Evolutionary conservation across 2,797 vertebrate genomes (phyloP).

Genomic region (Pachyuromys duprasi): DNA sequence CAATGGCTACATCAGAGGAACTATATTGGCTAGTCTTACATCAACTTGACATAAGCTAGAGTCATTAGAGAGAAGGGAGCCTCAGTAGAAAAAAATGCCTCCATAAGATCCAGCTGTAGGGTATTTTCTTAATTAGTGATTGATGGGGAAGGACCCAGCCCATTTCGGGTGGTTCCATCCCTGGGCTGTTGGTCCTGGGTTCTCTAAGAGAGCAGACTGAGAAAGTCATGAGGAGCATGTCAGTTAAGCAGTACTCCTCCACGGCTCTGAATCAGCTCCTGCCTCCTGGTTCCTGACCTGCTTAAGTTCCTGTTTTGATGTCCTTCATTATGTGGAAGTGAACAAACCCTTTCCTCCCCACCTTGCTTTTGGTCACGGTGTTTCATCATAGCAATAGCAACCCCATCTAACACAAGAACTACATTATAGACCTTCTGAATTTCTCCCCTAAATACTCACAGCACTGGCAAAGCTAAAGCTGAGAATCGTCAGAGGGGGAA

Average conservation of each 20-base stretch:
- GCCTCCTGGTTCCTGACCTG: background rate
- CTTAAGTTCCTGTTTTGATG: background rate
- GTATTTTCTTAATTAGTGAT: background rate
- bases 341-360: background rate
- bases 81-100: background rate
- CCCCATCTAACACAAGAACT: background rate
- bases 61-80: too few relatives aligned
- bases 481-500: background rate
- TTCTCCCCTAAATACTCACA: background rate
- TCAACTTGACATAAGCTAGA: background rate
- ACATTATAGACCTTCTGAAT: background rate
- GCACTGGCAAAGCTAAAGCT: conserved; percentile 35
- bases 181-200: background rate
- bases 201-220: background rate
- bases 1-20: background rate
- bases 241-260: background rate
- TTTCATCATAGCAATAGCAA: background rate
- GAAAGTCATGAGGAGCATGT: background rate
- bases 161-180: background rate
- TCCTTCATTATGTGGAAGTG: background rate
- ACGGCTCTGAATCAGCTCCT: background rate
- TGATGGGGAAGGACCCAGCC: background rate
- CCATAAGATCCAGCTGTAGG: background rate
- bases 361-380: background rate
- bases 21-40: background rate